These are phyloP conservation scores for Gymnodraco acuticeps DNA, from an alignment of 2,797 vertebrate species.

Conservation along the genomic window DNA sequence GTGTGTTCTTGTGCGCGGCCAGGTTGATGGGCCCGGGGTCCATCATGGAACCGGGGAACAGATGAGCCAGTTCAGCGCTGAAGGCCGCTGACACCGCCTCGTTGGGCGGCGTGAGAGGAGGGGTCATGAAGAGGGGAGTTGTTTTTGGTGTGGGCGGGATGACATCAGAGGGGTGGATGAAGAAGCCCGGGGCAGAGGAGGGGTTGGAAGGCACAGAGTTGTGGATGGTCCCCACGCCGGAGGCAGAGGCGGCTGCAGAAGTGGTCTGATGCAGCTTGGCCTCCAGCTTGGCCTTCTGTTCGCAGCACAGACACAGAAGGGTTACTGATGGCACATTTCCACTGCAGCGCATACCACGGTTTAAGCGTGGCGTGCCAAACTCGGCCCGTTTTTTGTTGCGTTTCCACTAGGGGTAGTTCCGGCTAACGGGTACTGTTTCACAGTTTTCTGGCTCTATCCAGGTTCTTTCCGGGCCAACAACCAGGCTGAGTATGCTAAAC, in stretches of 20 bases:
- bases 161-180: slow-evolving; percentile 98
- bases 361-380: too few relatives aligned
- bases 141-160: slow-evolving; percentile 99
- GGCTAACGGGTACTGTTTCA: too few relatives aligned
- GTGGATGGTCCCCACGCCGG: slow-evolving; percentile 93
- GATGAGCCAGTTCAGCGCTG: slow-evolving; percentile 96
- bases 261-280: slow-evolving; percentile 99
- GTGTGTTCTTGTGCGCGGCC: slow-evolving; percentile 94
- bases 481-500: too few relatives aligned
- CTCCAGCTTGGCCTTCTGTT: slow-evolving; percentile 98
- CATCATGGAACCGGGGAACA: slow-evolving; percentile 96
- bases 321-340: background rate
- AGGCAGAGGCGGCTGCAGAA: slow-evolving; percentile 90
- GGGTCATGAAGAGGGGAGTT: slow-evolving; percentile 99
- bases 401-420: too few relatives aligned
- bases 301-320: slow-evolving; percentile 34
- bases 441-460: too few relatives aligned
- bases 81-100: slow-evolving; percentile 97
- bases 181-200: slow-evolving; percentile 94
- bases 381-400: too few relatives aligned
- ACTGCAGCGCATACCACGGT: too few relatives aligned
- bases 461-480: background rate
- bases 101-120: slow-evolving; percentile 97
- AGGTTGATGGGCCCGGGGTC: slow-evolving; percentile 95
- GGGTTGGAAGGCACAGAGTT: slow-evolving; percentile 97